A percentile compares a stretch with the other conserved stretches of the same genome.
Evolutionary conservation across 2,888 invertebrate species (phyloP).

Genomic region (Leucophora obtusa): DNA sequence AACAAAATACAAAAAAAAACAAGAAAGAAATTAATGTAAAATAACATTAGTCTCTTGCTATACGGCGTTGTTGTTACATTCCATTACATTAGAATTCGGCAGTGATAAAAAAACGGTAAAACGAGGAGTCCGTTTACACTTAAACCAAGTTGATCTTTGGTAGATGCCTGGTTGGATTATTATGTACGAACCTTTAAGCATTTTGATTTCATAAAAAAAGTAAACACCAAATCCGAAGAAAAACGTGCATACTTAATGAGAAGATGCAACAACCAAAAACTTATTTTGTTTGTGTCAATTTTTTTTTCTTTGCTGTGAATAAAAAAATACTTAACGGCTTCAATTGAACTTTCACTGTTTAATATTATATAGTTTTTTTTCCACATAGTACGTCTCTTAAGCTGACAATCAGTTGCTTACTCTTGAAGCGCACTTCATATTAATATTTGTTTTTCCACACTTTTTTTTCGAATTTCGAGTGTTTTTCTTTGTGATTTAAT

Average conservation of each 20-base stretch:
- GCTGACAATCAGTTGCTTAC: not conserved
- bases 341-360: conserved; percentile 62
- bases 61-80: not conserved
- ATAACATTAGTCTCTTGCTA: not conserved
- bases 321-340: conserved; percentile 48
- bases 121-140: not conserved
- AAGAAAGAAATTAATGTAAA: conserved; percentile 19
- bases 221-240: conserved; percentile 10
- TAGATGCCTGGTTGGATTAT: not conserved
- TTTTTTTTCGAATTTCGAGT: not conserved
- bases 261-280: conserved; percentile 53
- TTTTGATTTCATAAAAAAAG: not conserved
- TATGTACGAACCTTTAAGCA: conserved; percentile 29
- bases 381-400: not conserved
- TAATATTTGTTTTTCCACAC: conserved; percentile 13
- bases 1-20: conserved; percentile 2
- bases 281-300: conserved; percentile 2
- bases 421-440: not conserved
- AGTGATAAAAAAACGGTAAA: not conserved
- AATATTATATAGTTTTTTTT: conserved; percentile 32
- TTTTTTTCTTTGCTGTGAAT: conserved; percentile 20
- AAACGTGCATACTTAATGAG: conserved; percentile 46
- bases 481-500: not conserved
- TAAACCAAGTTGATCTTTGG: not conserved
- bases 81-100: not conserved